Evolutionary conservation across 2,113 vertebrate species (phyloP).

Genomic region (Panurus biarmicus): DNA sequence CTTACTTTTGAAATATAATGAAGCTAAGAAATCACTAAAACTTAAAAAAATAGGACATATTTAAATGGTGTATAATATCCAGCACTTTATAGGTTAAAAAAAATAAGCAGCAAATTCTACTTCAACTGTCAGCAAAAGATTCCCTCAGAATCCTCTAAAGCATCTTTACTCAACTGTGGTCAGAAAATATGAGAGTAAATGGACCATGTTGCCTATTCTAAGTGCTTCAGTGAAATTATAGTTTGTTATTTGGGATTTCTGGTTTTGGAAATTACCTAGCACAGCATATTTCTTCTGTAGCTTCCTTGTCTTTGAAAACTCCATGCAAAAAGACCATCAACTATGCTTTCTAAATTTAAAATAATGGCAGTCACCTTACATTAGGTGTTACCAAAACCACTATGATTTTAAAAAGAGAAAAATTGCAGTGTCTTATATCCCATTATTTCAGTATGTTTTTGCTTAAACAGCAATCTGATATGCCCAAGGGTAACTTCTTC

Average conservation of each 20-base stretch:
- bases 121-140: neutral
- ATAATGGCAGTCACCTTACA: neutral
- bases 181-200: conserved; percentile 4
- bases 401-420: neutral
- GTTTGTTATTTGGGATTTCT: conserved; percentile 12
- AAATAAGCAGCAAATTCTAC: neutral
- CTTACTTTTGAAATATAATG: neutral
- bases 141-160: neutral
- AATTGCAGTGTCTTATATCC: neutral
- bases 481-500: neutral
- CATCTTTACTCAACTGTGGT: neutral
- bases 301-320: neutral
- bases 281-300: neutral
- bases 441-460: neutral
- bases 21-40: neutral
- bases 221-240: conserved; percentile 13
- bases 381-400: neutral
- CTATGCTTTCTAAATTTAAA: neutral
- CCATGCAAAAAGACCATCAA: neutral
- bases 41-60: neutral
- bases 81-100: neutral
- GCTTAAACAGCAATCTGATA: neutral
- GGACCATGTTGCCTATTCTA: neutral
- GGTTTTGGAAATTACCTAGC: neutral
- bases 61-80: neutral